Base-by-base conservation (phyloP, 2,797 vertebrate species). In the Lutjanus argentimaculatus region DNA sequence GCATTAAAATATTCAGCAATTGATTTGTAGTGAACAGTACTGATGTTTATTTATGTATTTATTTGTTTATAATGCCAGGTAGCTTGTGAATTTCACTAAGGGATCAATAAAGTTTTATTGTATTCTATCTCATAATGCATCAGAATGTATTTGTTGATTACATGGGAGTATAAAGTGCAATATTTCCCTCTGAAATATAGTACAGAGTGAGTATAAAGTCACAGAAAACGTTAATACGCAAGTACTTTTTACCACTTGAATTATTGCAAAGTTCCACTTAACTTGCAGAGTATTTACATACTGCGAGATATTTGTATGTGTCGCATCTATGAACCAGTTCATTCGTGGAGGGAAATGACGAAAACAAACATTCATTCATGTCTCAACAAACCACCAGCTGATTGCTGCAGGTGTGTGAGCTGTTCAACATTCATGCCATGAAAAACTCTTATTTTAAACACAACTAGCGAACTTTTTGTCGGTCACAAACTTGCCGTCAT, bases 361-460 rank as follows among this genome's bases (percentile, higher is more conserved):
- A 7, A 13, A 48, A 68, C 0, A n/a, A n/a, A n/a, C n/a, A n/a
- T n/a, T n/a, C 48, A 15, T n/a, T 40, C 0, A 8, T 0, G 15
- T 45, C 53, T 30, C 3, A 30, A 55, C 9, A 19, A 59, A 11
- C 7, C 8, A 6, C 13, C 48, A 0, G 36, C 52, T 76, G 56
- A 74, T 68, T 78, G 69, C 61, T 63, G 82, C 82, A 88, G 85
- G 80, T 86, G 85, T 53, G 57, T 67, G 52, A 25, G 67, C 48
- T 77, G 36, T 14, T 49, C 57, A 1, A 2, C 53, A 6, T n/a
- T 7, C 11, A 9, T 14, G 10, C 25, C 43, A 3, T 1, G 3
- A n/a, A 65, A 82, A 30, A 49, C 58, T 64, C 19, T 71, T 16
- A 36, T 16, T 14, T 52, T 4, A n/a, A 56, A 61, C 22, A n/a